Evolutionary conservation across 2,888 invertebrate species (phyloP).

Genomic region (Agonopterix arenella): DNA sequence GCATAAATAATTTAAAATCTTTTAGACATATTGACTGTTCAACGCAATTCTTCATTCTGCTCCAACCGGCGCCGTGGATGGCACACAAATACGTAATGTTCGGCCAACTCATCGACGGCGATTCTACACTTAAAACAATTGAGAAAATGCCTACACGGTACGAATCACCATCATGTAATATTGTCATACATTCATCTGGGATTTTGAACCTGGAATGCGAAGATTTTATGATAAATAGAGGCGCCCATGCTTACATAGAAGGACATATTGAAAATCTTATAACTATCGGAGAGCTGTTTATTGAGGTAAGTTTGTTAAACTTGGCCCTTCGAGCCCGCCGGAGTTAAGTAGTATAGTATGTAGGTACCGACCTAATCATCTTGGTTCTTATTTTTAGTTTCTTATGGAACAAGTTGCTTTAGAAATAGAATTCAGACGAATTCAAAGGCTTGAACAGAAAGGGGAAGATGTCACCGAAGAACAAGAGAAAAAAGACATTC

Average conservation of each 20-base stretch:
- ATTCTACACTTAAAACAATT: constrained; percentile 75
- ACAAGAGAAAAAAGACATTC: constrained; percentile 25
- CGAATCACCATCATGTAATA: constrained; percentile 70
- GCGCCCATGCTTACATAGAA: constrained; percentile 42
- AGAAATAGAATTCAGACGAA: constrained; percentile 28
- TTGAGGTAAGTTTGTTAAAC: constrained; percentile 34
- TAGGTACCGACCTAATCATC: too few species aligned
- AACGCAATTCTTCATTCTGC: constrained; percentile 82
- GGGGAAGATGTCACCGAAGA: constrained; percentile 21
- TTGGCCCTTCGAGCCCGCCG: not conserved
- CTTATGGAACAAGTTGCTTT: constrained; percentile 38
- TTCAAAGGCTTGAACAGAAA: constrained; percentile 22
- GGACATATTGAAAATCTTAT: constrained; percentile 52
- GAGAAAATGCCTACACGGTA: constrained; percentile 79
- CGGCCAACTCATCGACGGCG: constrained; percentile 83
- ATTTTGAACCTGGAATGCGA: constrained; percentile 55
- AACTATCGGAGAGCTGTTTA: constrained; percentile 35
- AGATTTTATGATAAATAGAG: constrained; percentile 45
- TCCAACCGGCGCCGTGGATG: constrained; percentile 84
- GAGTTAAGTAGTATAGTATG: not conserved
- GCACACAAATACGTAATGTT: constrained; percentile 83
- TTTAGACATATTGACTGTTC: constrained; percentile 78
- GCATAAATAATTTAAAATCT: too few species aligned
- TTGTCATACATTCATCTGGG: constrained; percentile 44
- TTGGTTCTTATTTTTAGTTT: constrained; percentile 19